These are phyloP conservation scores for Athetis lepigone DNA, from an alignment of 2,888 invertebrate genomes.

Conservation along the genomic window DNA sequence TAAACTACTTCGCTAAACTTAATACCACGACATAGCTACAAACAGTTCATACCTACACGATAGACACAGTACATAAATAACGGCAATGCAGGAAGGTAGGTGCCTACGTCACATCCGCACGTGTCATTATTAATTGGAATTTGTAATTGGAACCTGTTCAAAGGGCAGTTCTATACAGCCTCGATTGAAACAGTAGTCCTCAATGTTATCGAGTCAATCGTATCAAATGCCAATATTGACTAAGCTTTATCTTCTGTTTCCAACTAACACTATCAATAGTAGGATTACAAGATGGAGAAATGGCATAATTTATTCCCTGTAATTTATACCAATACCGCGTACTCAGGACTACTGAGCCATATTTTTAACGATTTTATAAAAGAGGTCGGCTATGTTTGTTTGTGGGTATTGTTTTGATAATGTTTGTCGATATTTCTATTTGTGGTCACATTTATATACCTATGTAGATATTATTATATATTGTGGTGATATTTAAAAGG, in stretches of 20 bases:
- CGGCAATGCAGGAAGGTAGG: not conserved
- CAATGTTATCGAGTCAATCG: slow-evolving; percentile 16
- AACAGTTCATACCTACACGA: not conserved
- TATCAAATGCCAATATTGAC: slow-evolving; percentile 1
- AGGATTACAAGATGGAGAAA: not conserved
- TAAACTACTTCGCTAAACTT: not conserved
- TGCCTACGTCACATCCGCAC: slow-evolving; percentile 18
- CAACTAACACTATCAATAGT: not conserved
- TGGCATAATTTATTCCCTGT: not conserved
- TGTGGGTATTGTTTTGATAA: too few species aligned
- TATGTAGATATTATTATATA: too few species aligned
- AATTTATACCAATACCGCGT: too few species aligned
- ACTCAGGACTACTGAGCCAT: too few species aligned
- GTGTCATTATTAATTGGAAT: slow-evolving; percentile 27
- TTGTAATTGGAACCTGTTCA: slow-evolving; percentile 31
- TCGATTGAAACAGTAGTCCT: slow-evolving; percentile 11
- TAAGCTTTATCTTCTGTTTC: slow-evolving; percentile 14
- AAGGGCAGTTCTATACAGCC: slow-evolving; percentile 15
- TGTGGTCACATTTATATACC: too few species aligned
- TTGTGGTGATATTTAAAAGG: too few species aligned
- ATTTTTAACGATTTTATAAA: too few species aligned
- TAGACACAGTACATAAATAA: not conserved
- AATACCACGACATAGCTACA: not conserved
- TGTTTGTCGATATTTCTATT: too few species aligned
- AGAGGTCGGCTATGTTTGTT: too few species aligned